A percentile compares a stretch with the other conserved stretches of the same genome.
phyloP scores from a whole-genome alignment of 2,797 vertebrate genomes.

The Synanceia verrucosa region DNA sequence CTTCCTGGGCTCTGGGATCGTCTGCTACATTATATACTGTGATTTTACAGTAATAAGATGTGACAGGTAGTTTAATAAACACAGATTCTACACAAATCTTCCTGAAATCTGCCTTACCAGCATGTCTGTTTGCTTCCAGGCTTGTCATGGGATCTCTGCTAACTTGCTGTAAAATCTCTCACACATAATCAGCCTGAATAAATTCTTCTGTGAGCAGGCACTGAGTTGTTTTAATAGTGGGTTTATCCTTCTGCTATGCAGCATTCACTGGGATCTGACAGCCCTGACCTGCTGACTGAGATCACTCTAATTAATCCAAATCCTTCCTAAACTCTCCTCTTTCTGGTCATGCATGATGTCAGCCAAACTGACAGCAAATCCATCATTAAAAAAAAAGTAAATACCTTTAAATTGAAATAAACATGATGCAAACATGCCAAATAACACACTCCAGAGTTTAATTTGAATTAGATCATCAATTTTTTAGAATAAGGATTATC shows the following conservation, averaged over 20 bases:
- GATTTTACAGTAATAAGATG: not conserved
- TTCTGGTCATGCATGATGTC: not conserved
- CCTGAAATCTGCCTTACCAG: not conserved
- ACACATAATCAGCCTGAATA: not conserved
- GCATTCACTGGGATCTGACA: not conserved
- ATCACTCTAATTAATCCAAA: constrained; percentile 2
- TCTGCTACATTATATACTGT: not conserved
- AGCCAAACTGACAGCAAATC: not conserved
- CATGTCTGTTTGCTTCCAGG: not conserved
- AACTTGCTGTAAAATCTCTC: not conserved
- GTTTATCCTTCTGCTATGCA: not conserved
- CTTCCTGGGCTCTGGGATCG: not conserved
- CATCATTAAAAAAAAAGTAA: not conserved
- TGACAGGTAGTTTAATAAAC: not conserved
- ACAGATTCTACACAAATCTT: not conserved
- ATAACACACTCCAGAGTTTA: not conserved
- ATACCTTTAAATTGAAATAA: not conserved
- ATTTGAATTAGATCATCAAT: not conserved
- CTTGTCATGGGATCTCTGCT: constrained; percentile 9
- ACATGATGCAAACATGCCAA: not conserved
- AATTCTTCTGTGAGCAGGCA: not conserved
- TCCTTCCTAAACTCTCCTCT: constrained; percentile 1
- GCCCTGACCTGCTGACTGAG: not conserved
- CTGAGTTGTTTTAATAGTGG: not conserved
- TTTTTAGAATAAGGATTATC: not conserved